phyloP scores from a whole-genome alignment of 2,888 invertebrate species.

The Dichetophora obliterata region DNA sequence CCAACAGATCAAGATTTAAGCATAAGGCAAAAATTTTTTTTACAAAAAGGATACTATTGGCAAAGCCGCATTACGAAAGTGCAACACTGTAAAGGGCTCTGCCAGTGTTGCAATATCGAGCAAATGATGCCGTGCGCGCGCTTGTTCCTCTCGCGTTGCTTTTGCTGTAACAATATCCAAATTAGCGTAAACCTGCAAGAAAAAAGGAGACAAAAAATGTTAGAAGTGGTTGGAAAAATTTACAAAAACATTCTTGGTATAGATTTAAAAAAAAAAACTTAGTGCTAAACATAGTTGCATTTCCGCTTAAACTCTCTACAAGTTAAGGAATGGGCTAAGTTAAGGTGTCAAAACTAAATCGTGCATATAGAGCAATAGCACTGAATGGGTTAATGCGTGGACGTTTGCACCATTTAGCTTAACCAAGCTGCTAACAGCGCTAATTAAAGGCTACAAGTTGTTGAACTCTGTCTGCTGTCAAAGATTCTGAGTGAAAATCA shows the following conservation, averaged over 20 bases:
- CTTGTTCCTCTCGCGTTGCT: constrained; percentile 84
- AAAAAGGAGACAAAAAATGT: constrained; percentile 28
- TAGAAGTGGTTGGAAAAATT: not conserved
- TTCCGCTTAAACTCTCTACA: not conserved
- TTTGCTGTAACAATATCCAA: constrained; percentile 95
- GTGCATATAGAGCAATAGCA: constrained; percentile 5
- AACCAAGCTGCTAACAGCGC: not conserved
- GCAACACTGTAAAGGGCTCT: constrained; percentile 83
- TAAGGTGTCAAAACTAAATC: constrained; percentile 19
- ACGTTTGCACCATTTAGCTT: not conserved
- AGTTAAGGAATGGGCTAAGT: not conserved
- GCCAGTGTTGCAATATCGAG: constrained; percentile 88
- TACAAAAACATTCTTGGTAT: not conserved
- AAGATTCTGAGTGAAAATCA: too few species aligned
- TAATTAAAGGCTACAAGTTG: not conserved
- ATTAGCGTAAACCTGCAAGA: constrained; percentile 88
- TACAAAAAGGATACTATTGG: constrained; percentile 76
- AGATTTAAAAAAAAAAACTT: not conserved
- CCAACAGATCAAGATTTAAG: too few species aligned
- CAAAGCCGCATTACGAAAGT: constrained; percentile 85
- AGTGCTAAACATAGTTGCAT: constrained; percentile 12
- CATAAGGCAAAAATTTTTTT: too few species aligned
- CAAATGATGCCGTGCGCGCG: constrained; percentile 86
- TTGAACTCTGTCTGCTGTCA: constrained; percentile 1
- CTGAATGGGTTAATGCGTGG: too few species aligned